Evolutionary conservation across 2,888 invertebrate genomes (phyloP), one percentile per base, ranked within the genome.

Genomic region (Drosophila mimica): DNA sequence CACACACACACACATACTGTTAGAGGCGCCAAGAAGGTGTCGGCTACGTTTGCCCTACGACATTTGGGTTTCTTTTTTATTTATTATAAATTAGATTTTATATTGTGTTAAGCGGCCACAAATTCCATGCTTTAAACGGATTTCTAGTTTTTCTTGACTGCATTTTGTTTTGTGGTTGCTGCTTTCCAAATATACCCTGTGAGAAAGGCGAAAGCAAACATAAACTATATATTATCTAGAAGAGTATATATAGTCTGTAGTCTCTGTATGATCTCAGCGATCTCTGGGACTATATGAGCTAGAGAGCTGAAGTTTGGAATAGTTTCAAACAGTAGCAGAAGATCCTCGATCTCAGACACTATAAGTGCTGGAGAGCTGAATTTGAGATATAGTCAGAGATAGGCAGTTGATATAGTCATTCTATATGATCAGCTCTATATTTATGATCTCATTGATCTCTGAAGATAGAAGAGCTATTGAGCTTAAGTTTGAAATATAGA

Each of bases 11-110:
- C 33, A 62, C n/a, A 7, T 17, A 13, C 8, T 5, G 13, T 36
- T 13, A 17, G 36, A 64, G 82, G 74, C 81, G 79, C 74, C 81
- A 54, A 62, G 40, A 51, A 79, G 66, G 80, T 80, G 81, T 68
- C 60, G 48, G 73, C 48, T 9, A 38, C 36, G 63, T 40, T 64
- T 59, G 60, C 31, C 43, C 60, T 56, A 70, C 76, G 66, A 70
- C 77, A 78, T 59, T 70, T 68, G 25, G 34, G 28, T 62, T 67
- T 57, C 38, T 40, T 57, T 56, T 56, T 40, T 40, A 43, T 56
- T 56, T 40, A 25, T 72, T 62, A 78, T 70, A 71, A 78, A 80
- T 80, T 80, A 59, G 61, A 67, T 81, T 81, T 46, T 31, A 36
- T 53, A 28, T 38, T 48, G 11, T 48, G 38, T 48, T 48, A 54